A percentile compares a stretch with the other conserved stretches of the same genome.
phyloP scores from a whole-genome alignment of 2,888 invertebrate genomes.

The Drosophila birchii region DNA sequence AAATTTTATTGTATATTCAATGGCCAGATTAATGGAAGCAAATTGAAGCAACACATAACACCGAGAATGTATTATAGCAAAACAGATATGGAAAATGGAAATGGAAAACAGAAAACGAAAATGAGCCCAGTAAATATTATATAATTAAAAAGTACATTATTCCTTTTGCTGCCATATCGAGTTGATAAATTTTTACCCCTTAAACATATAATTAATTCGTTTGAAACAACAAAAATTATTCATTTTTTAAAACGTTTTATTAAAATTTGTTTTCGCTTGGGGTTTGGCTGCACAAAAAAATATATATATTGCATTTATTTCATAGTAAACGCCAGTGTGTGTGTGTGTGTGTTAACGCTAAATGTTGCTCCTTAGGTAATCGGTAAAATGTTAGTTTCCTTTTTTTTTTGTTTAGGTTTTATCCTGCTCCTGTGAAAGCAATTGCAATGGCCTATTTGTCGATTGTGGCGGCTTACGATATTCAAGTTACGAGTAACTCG shows the following conservation, averaged over 20 bases:
- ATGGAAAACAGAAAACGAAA: too few species aligned
- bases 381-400: slow-evolving; percentile 49
- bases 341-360: slow-evolving; percentile 48
- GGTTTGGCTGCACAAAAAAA: slow-evolving; percentile 69
- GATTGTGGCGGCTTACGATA: neutral
- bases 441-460: slow-evolving; percentile 22
- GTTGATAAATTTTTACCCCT: too few species aligned
- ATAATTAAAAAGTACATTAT: too few species aligned
- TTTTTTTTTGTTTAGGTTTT: slow-evolving; percentile 18
- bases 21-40: too few species aligned
- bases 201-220: neutral
- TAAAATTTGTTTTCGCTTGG: slow-evolving; percentile 58
- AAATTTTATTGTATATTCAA: too few species aligned
- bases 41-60: too few species aligned
- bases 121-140: too few species aligned
- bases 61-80: too few species aligned
- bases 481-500: neutral
- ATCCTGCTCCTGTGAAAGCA: slow-evolving; percentile 36
- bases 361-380: slow-evolving; percentile 49
- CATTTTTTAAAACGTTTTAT: slow-evolving; percentile 71
- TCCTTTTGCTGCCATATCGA: too few species aligned
- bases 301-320: slow-evolving; percentile 61
- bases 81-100: too few species aligned
- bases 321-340: slow-evolving; percentile 55
- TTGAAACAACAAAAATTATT: neutral